These are phyloP conservation scores for Drosophila paranaensis DNA, from an alignment of 2,888 invertebrate species.

Conservation along the genomic window DNA sequence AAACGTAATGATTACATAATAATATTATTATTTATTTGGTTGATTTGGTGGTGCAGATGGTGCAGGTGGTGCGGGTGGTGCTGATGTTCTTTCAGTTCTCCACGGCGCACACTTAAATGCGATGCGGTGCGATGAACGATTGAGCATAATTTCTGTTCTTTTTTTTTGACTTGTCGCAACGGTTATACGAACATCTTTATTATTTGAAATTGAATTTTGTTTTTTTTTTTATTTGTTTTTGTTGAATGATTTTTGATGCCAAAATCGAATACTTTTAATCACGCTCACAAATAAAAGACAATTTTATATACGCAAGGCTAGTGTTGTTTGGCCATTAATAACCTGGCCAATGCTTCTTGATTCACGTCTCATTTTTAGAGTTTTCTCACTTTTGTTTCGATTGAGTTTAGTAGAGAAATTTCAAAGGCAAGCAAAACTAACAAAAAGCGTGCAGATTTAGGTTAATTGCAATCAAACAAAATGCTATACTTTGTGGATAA, in stretches of 20 bases:
- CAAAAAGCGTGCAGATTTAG: conserved; percentile 40
- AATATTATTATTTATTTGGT: conserved; percentile 12
- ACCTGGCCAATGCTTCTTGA: background rate
- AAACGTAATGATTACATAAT: conserved; percentile 17
- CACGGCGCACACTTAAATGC: conserved; percentile 18
- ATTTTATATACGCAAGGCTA: conserved; percentile 4
- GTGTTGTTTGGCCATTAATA: background rate
- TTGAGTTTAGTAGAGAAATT: conserved; percentile 10
- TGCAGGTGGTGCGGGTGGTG: conserved; percentile 1
- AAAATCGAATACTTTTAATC: conserved; percentile 14
- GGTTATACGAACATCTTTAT: conserved; percentile 48
- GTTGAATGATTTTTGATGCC: conserved; percentile 11
- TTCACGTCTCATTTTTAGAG: conserved; percentile 58
- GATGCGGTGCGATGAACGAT: conserved; percentile 35
- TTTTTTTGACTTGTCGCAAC: conserved; percentile 32
- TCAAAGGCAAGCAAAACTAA: conserved; percentile 24
- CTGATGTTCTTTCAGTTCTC: conserved; percentile 12
- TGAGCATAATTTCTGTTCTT: conserved; percentile 17
- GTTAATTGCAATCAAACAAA: background rate
- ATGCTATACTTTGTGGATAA: background rate
- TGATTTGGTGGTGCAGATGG: background rate
- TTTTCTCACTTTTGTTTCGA: conserved; percentile 33
- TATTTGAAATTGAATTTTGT: conserved; percentile 4
- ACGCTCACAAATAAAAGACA: conserved; percentile 8
- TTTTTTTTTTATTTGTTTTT: conserved; percentile 6